Conservation (phyloP, 2,888 invertebrate genomes). For the Orthosia gothica region DNA sequence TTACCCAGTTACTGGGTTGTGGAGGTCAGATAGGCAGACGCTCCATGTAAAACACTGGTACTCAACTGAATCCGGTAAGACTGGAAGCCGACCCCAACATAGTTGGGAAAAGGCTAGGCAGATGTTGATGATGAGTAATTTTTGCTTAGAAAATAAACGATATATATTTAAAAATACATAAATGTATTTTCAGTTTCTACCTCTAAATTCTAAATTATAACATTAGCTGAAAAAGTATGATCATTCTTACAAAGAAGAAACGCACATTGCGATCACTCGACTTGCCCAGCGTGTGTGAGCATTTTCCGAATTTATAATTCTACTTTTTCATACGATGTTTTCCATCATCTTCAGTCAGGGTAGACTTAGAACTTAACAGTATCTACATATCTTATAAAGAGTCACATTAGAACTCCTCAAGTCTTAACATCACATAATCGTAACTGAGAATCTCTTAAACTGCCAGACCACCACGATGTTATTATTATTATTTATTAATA, state of each 20-base stretch:
- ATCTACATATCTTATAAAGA: neutral
- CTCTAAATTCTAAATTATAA: neutral
- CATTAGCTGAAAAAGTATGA: too few relatives aligned
- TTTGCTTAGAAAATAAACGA: neutral
- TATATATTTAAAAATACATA: neutral
- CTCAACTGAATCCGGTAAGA: too few relatives aligned
- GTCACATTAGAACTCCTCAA: neutral
- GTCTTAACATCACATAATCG: neutral
- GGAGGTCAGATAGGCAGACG: too few relatives aligned
- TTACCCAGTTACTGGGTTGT: too few relatives aligned
- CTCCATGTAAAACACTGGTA: too few relatives aligned
- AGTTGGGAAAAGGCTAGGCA: too few relatives aligned
- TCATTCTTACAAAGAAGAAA: too few relatives aligned
- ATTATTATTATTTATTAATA: neutral
- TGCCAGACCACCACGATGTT: neutral
- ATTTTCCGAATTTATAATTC: too few relatives aligned
- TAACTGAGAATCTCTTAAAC: neutral
- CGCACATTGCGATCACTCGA: neutral
- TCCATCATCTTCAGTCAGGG: too few relatives aligned
- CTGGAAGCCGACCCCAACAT: too few relatives aligned
- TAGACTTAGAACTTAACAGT: neutral
- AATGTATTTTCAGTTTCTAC: neutral
- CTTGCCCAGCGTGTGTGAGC: neutral
- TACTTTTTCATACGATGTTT: too few relatives aligned
- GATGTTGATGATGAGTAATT: too few relatives aligned